Percentiles rank a stretch among this genome's conserved stretches.
Evolutionary conservation across 1,140 invertebrate genomes (phyloP).

Genomic region (Dolichoris vasculosae): DNA sequence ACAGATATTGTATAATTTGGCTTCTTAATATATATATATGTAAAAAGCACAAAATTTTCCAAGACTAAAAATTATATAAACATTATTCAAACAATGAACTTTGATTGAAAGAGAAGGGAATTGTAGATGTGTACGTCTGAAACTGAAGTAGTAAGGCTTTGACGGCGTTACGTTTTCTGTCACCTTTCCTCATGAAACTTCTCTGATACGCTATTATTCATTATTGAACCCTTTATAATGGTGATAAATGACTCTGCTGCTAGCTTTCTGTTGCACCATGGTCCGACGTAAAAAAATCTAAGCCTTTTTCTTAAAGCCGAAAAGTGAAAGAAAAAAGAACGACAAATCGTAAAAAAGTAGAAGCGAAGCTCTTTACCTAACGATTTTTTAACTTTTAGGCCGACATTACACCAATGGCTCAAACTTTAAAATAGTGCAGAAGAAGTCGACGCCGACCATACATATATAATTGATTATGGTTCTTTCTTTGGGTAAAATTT

Average conservation of each 20-base stretch:
- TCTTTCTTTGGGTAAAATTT: not conserved
- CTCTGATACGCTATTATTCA: conserved; percentile 63
- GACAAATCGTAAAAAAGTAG: not conserved
- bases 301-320: not conserved
- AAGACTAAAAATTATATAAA: not conserved
- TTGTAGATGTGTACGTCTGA: not conserved
- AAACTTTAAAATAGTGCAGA: conserved; percentile 32
- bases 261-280: conserved; percentile 12
- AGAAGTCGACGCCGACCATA: not conserved
- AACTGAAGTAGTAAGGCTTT: not conserved
- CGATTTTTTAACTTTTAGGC: conserved; percentile 63
- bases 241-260: conserved; percentile 62
- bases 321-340: not conserved
- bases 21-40: too few relatives aligned
- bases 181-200: conserved; percentile 14
- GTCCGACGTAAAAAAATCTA: conserved; percentile 6
- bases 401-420: not conserved
- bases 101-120: not conserved
- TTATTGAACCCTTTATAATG: conserved; percentile 68
- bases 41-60: too few relatives aligned
- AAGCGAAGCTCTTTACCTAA: conserved; percentile 54
- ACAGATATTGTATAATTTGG: too few relatives aligned
- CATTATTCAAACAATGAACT: not conserved
- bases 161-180: not conserved
- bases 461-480: conserved; percentile 45